phyloP scores from a whole-genome alignment of 2,797 vertebrate genomes.

The Sphaeramia orbicularis region DNA sequence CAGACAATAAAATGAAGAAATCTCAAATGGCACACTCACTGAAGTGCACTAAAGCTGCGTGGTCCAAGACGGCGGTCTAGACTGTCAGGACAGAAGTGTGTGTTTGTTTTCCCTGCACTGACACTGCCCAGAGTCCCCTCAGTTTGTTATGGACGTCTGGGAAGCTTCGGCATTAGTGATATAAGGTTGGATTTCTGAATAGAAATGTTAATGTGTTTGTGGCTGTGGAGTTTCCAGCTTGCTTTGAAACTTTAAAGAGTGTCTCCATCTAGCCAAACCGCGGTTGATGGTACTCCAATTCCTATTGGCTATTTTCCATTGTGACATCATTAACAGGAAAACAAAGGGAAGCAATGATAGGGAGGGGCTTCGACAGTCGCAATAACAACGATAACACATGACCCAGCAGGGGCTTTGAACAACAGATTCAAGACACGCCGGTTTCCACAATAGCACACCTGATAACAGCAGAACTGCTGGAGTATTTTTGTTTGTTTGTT shows the following conservation, averaged over 20 bases:
- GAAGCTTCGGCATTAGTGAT: slow-evolving; percentile 55
- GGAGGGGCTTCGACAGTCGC: slow-evolving; percentile 45
- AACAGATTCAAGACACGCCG: slow-evolving; percentile 64
- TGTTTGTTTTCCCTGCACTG: slow-evolving; percentile 71
- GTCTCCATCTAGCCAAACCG: slow-evolving; percentile 53
- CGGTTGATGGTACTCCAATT: slow-evolving; percentile 46
- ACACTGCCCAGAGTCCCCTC: slow-evolving; percentile 54
- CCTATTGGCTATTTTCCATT: slow-evolving; percentile 70
- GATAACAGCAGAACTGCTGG: slow-evolving; percentile 56
- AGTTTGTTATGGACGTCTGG: slow-evolving; percentile 41
- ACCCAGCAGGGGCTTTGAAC: slow-evolving; percentile 59
- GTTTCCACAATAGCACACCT: slow-evolving; percentile 63
- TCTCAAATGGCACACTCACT: slow-evolving; percentile 67
- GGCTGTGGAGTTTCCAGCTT: neutral
- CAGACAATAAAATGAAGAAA: slow-evolving; percentile 52
- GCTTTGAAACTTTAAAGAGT: slow-evolving; percentile 25
- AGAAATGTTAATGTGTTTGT: slow-evolving; percentile 36
- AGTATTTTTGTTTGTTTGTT: slow-evolving; percentile 40
- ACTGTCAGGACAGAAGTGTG: slow-evolving; percentile 39
- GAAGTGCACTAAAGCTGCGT: slow-evolving; percentile 51
- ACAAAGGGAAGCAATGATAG: slow-evolving; percentile 1
- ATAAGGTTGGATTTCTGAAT: slow-evolving; percentile 47
- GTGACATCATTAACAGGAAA: slow-evolving; percentile 71
- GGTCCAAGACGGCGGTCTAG: slow-evolving; percentile 35
- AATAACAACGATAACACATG: slow-evolving; percentile 39